These are phyloP conservation scores for Antechinus stuartii DNA, from an alignment of 2,113 vertebrate species.

Conservation along the genomic window DNA sequence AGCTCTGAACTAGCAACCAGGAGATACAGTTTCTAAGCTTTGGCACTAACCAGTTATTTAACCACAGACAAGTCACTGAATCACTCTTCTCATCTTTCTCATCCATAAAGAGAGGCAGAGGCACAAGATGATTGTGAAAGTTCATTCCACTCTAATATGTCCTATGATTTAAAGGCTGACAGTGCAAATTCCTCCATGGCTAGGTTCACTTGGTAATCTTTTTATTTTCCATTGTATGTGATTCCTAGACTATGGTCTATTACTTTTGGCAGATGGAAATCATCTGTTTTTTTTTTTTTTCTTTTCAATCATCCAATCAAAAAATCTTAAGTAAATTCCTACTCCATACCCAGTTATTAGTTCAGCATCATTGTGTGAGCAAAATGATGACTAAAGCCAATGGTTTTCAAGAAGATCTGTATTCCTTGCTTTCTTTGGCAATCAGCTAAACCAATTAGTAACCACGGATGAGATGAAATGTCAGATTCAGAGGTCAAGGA, in stretches of 20 bases:
- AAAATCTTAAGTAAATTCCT: background rate
- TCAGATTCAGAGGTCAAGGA: background rate
- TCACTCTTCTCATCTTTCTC: background rate
- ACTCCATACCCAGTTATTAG: background rate
- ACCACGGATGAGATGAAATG: background rate
- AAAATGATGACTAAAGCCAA: background rate
- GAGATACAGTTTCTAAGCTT: background rate
- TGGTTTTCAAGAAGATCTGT: background rate
- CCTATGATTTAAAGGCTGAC: background rate
- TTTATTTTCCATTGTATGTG: background rate
- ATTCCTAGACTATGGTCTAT: background rate
- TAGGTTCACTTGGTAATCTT: background rate
- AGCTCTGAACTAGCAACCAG: background rate
- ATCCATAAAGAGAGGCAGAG: background rate
- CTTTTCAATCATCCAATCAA: background rate
- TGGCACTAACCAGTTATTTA: background rate
- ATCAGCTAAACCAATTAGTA: background rate
- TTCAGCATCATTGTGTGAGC: background rate
- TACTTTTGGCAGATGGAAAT: background rate
- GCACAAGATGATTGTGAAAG: background rate
- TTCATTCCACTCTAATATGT: background rate
- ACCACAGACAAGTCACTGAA: background rate
- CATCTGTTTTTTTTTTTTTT: background rate
- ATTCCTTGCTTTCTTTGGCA: background rate
- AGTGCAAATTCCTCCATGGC: background rate